A percentile compares a stretch with the other conserved stretches of the same genome.
Evolutionary conservation across 2,113 vertebrate species (phyloP).

Genomic region (Ardeotis arabs): DNA sequence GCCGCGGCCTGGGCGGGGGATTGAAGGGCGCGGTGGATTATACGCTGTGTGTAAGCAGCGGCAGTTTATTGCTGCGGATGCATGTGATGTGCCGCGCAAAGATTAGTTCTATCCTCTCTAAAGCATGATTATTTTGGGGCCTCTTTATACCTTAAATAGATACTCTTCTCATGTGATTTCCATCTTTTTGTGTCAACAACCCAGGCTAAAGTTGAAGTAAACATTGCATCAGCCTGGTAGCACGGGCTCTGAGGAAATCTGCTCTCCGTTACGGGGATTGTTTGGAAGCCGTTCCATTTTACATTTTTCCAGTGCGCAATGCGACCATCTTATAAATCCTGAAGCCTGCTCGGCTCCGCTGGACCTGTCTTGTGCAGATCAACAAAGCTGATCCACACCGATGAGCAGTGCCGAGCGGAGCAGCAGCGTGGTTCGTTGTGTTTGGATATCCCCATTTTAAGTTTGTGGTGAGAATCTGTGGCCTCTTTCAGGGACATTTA

Average conservation of each 20-base stretch:
- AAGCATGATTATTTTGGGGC: constrained; percentile 53
- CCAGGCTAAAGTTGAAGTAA: constrained; percentile 56
- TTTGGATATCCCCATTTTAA: neutral
- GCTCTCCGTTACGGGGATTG: neutral
- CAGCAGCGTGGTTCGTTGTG: neutral
- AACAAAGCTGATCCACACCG: accelerated
- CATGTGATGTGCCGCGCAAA: neutral
- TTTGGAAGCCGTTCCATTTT: neutral
- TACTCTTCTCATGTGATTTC: constrained; percentile 41
- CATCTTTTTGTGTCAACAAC: constrained; percentile 54
- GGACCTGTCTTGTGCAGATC: neutral
- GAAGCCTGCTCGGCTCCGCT: neutral
- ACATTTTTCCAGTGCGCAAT: neutral
- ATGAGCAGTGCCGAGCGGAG: neutral
- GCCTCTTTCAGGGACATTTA: neutral
- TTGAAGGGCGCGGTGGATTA: constrained; percentile 1
- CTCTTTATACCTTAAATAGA: constrained; percentile 51
- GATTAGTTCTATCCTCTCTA: constrained; percentile 60
- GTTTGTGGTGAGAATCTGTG: neutral
- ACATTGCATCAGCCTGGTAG: constrained; percentile 21
- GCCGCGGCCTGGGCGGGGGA: neutral
- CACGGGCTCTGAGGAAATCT: neutral
- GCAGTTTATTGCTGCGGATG: constrained; percentile 25
- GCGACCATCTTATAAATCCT: neutral
- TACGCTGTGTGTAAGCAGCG: neutral